Evolutionary conservation across 2,888 invertebrate genomes (phyloP).

Genomic region (Drosophila tripunctata): DNA sequence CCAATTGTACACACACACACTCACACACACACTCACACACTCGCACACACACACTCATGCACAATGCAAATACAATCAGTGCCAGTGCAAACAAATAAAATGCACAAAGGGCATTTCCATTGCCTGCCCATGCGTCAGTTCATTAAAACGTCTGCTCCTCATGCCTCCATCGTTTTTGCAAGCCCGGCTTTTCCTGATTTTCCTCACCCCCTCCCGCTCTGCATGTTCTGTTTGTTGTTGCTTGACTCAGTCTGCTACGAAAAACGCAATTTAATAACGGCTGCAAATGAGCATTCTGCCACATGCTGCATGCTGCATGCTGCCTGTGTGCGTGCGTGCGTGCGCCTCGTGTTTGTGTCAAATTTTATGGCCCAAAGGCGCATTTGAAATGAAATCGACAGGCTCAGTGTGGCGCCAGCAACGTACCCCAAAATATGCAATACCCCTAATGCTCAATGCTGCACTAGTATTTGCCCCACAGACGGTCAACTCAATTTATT

Average conservation of each 20-base stretch:
- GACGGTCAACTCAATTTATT: slow-evolving; percentile 71
- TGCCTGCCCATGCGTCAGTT: slow-evolving; percentile 61
- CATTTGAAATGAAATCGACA: slow-evolving; percentile 77
- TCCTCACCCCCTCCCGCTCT: background rate
- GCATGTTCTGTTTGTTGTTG: background rate
- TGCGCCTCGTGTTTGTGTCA: slow-evolving; percentile 63
- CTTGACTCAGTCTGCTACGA: slow-evolving; percentile 37
- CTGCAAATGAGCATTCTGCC: slow-evolving; percentile 73
- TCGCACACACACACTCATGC: background rate
- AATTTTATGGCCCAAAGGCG: slow-evolving; percentile 72
- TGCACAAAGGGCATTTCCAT: slow-evolving; percentile 65
- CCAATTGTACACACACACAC: slow-evolving; percentile 47
- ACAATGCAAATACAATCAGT: slow-evolving; percentile 72
- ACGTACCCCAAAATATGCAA: slow-evolving; percentile 13
- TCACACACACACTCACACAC: slow-evolving; percentile 5
- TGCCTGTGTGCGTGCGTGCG: slow-evolving; percentile 13
- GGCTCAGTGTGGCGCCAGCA: slow-evolving; percentile 45
- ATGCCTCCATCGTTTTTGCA: background rate
- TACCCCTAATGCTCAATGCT: slow-evolving; percentile 41
- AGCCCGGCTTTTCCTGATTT: background rate
- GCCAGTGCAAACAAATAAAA: slow-evolving; percentile 74
- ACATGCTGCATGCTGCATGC: slow-evolving; percentile 22
- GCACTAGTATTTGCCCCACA: slow-evolving; percentile 56
- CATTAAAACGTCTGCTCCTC: slow-evolving; percentile 59
- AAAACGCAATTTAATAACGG: slow-evolving; percentile 78